Percentiles rank a stretch among this genome's conserved stretches.
Evolutionary conservation across 53 echinoderm and acorn worm genomes (phyloP).

Genomic region (Arbacia lixula): DNA sequence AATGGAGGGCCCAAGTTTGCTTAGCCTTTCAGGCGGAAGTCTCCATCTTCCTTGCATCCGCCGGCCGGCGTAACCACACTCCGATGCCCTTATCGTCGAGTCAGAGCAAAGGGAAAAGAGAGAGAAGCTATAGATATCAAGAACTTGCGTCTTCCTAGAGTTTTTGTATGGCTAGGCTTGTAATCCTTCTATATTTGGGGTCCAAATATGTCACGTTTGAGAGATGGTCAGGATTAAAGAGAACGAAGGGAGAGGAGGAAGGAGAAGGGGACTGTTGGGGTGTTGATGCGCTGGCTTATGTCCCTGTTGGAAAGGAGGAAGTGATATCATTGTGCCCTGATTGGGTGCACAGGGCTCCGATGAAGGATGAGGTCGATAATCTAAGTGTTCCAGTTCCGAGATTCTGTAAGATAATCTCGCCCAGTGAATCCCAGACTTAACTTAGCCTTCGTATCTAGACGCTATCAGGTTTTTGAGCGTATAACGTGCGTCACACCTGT

Average conservation of each 20-base stretch:
- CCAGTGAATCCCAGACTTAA: constrained; percentile 3
- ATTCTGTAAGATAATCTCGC: constrained; percentile 24
- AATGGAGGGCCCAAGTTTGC: too few relatives aligned
- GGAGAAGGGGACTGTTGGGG: constrained; percentile 29
- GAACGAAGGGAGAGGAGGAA: constrained; percentile 11
- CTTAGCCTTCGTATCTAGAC: too few relatives aligned
- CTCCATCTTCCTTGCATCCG: constrained; percentile 14
- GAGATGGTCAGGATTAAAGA: constrained; percentile 9
- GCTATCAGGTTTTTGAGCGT: too few relatives aligned
- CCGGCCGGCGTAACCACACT: not conserved
- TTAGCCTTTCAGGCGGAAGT: constrained; percentile 17
- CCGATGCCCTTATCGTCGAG: constrained; percentile 2
- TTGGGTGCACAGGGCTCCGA: constrained; percentile 30
- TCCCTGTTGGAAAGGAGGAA: constrained; percentile 19
- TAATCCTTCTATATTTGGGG: constrained; percentile 24
- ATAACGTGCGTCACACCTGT: too few relatives aligned
- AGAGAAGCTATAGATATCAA: constrained; percentile 47
- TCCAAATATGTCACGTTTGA: constrained; percentile 36
- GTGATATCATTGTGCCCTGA: constrained; percentile 51
- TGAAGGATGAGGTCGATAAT: constrained; percentile 41
- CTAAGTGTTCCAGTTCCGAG: constrained; percentile 42
- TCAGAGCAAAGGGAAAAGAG: constrained; percentile 28
- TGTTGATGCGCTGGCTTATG: constrained; percentile 42
- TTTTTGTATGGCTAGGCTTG: too few relatives aligned
- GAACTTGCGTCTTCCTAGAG: too few relatives aligned